Conservation (phyloP, 2,113 vertebrate species). For the Charina bottae region DNA sequence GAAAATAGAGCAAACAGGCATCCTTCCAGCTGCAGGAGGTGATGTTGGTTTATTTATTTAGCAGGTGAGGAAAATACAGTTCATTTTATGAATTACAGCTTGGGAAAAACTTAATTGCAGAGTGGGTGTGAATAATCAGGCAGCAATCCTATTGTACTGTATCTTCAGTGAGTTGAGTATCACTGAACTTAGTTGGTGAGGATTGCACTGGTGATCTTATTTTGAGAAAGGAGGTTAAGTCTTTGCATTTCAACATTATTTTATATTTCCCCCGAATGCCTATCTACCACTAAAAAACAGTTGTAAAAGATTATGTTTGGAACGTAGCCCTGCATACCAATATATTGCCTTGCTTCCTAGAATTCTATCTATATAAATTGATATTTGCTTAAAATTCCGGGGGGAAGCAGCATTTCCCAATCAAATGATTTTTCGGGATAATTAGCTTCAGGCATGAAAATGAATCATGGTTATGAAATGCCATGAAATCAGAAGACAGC, state of each 20-base stretch:
- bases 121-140: not conserved
- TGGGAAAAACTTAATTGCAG: not conserved
- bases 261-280: not conserved
- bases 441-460: not conserved
- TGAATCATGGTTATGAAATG: constrained; percentile 2
- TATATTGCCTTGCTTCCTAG: not conserved
- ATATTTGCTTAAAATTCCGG: not conserved
- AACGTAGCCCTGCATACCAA: not conserved
- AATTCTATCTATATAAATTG: not conserved
- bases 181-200: not conserved
- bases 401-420: not conserved
- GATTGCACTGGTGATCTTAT: not conserved
- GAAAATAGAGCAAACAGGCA: not conserved
- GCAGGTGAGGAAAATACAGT: not conserved
- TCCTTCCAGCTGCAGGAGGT: not conserved
- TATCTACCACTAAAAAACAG: not conserved
- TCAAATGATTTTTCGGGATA: not conserved
- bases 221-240: not conserved
- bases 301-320: not conserved
- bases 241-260: not conserved
- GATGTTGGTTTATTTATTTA: not conserved
- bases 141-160: not conserved
- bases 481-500: not conserved
- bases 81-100: not conserved
- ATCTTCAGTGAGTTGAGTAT: not conserved